phyloP scores from a whole-genome alignment of 2,888 invertebrate genomes.

The Mimachlamys varia region DNA sequence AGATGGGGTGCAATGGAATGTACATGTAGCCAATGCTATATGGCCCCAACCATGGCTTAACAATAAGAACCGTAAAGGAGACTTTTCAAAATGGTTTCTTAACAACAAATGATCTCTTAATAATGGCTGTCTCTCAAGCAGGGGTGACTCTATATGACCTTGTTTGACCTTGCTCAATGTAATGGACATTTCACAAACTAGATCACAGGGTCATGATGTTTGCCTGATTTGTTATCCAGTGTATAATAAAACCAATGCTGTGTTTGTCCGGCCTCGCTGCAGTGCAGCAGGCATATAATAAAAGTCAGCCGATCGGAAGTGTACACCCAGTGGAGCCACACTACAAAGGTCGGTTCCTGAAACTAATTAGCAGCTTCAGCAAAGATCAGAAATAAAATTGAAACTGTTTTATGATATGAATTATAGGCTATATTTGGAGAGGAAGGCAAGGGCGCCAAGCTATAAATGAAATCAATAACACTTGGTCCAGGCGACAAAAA shows the following conservation, averaged over 20 bases:
- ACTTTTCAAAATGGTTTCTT: too few species aligned
- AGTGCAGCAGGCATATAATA: neutral
- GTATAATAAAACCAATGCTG: neutral
- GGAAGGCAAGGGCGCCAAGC: neutral
- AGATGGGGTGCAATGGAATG: too few species aligned
- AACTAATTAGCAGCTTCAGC: neutral
- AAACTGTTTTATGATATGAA: neutral
- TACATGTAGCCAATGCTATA: too few species aligned
- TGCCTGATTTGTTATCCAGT: neutral
- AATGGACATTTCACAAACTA: too few species aligned
- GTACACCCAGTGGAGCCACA: neutral
- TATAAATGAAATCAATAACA: neutral
- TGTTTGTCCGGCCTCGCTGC: neutral
- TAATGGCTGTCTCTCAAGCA: too few species aligned
- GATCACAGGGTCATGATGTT: too few species aligned
- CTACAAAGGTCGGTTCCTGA: slow-evolving; percentile 9
- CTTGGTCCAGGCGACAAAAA: neutral
- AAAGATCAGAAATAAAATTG: neutral
- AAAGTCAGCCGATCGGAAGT: neutral
- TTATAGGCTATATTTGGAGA: neutral
- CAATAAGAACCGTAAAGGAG: too few species aligned
- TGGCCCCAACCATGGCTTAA: too few species aligned
- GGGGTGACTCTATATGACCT: too few species aligned
- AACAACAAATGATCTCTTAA: too few species aligned
- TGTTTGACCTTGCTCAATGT: too few species aligned